These are phyloP conservation scores for Argynnis bischoffii DNA, from an alignment of 2,888 invertebrate species.

Conservation along the genomic window DNA sequence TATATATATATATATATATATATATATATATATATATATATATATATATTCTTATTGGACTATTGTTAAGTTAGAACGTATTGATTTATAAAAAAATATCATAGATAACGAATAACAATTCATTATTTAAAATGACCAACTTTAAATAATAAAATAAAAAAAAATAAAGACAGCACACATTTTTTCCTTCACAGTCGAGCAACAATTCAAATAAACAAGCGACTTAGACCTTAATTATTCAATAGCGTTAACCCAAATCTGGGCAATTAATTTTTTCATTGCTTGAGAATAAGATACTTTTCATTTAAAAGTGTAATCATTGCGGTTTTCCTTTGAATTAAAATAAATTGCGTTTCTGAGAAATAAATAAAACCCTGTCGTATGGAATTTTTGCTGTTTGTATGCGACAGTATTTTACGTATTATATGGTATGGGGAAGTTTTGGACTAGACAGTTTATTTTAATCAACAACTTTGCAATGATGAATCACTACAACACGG, in stretches of 20 bases:
- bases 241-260: constrained; percentile 17
- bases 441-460: background rate
- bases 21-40: too few species aligned
- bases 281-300: constrained; percentile 5
- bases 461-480: background rate
- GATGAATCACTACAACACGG: background rate
- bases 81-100: too few species aligned
- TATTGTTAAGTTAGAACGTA: too few species aligned
- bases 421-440: background rate
- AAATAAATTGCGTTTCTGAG: constrained; percentile 12
- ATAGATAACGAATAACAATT: too few species aligned
- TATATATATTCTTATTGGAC: too few species aligned
- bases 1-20: too few species aligned
- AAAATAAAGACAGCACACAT: too few species aligned
- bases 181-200: constrained; percentile 11
- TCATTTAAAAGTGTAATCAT: constrained; percentile 9
- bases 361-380: constrained; percentile 12
- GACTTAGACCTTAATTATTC: constrained; percentile 24
- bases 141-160: too few species aligned
- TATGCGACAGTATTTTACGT: background rate
- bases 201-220: constrained; percentile 21
- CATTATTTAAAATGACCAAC: too few species aligned
- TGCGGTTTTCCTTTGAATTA: constrained; percentile 21
- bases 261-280: constrained; percentile 2
- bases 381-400: constrained; percentile 2